Evolutionary conservation across 2,797 vertebrate genomes (phyloP).

Genomic region (Scarus forsteni): DNA sequence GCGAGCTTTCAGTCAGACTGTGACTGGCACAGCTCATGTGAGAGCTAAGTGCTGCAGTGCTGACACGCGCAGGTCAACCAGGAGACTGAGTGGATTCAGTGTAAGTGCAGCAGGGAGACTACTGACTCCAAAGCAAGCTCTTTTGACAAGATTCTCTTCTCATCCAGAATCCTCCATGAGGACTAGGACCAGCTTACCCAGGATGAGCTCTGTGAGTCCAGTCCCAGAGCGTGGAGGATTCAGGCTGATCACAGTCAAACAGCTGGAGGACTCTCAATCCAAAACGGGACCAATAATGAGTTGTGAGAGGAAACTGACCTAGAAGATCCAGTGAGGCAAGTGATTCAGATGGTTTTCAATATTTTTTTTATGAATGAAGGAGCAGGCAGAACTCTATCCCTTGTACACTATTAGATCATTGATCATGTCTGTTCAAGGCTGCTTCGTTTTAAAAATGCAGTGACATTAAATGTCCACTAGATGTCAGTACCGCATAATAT

Average conservation of each 20-base stretch:
- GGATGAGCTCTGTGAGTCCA: constrained; percentile 43
- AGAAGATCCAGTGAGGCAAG: neutral
- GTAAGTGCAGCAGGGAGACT: constrained; percentile 41
- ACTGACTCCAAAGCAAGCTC: constrained; percentile 21
- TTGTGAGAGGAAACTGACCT: neutral
- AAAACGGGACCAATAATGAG: constrained; percentile 20
- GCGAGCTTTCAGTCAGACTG: constrained; percentile 64
- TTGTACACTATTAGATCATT: neutral
- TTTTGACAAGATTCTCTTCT: constrained; percentile 3
- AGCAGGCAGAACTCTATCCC: neutral
- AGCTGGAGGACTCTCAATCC: constrained; percentile 66
- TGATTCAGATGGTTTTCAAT: neutral
- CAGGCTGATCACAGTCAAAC: constrained; percentile 74
- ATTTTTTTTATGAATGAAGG: neutral
- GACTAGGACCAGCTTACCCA: neutral
- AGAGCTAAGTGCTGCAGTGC: constrained; percentile 15
- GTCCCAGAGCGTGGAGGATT: constrained; percentile 63
- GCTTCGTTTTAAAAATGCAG: constrained; percentile 12
- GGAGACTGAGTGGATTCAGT: constrained; percentile 11
- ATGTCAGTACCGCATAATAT: constrained; percentile 64
- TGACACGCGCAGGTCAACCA: neutral
- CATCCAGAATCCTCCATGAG: neutral
- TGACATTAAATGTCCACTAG: constrained; percentile 57
- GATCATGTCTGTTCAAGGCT: neutral
- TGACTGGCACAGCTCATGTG: constrained; percentile 56